Evolutionary conservation across 2,797 vertebrate genomes (phyloP), one percentile per base, ranked within the genome.

Genomic region (Epinephelus awoara): DNA sequence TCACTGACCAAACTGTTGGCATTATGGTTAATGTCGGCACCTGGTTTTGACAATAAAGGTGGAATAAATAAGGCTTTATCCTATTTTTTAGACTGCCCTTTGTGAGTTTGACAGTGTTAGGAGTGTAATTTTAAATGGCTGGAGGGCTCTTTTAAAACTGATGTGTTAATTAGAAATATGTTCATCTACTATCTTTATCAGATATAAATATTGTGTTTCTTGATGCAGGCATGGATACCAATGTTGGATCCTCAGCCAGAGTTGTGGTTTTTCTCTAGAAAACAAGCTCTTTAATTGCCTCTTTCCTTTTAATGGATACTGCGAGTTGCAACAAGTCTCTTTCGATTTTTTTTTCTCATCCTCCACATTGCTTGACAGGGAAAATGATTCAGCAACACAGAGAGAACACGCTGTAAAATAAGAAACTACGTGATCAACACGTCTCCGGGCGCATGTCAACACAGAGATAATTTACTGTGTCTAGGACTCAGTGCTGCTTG

Each of bases 291-390:
- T 79, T 89, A 91, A 89, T 91, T 88, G 79, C 58, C 67, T 89
- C 81, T 89, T 91, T 88, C 82, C 83, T 84, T 91, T 91, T 84
- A 87, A 86, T 83, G 77, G 44, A 69, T 49, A 55, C 70, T 79
- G 85, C 94, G 57, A 88, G 93, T 93, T 18, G 5, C 42, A 67
- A 93, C 94, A 93, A 59, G 93, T 71, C 50, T 55, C 47, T 12
- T 54, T 6, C 5, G 1, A 29, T 29, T 50, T 9, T 61, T 19
- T 67, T 67, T 47, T 69, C 50, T 65, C 54, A 25, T 64, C 27
- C 56, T 59, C 47, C 11, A 21, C 82, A 65, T 62, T 80, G 66
- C 66, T 82, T 74, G 58, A 80, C 54, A 67, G 42, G 15, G 50
- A 68, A 67, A 78, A 47, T 59, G 72, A 85, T 80, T 85, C 72